Conservation (phyloP, 2,113 vertebrate genomes). For the Chloroceryle aenea region DNA sequence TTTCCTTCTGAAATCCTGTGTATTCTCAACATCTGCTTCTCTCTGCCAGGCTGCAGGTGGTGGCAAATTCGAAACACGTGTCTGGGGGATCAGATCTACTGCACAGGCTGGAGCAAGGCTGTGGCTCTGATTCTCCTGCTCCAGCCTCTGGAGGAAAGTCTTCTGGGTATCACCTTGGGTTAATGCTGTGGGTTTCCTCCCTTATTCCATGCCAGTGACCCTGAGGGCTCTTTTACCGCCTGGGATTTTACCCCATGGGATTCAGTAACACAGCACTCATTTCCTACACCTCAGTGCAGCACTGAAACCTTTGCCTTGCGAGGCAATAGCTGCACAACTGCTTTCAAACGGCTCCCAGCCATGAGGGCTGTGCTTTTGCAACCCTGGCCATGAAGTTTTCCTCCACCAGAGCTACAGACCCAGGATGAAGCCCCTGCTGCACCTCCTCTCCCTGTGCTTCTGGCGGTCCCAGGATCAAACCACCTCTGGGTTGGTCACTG, state of each 20-base stretch:
- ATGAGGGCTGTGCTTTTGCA: background rate
- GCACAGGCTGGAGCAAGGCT: background rate
- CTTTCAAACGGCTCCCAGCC: background rate
- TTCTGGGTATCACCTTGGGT: background rate
- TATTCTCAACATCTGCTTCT: background rate
- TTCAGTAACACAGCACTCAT: fast-evolving
- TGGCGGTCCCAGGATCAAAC: background rate
- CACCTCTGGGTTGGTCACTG: fast-evolving
- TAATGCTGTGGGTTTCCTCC: background rate
- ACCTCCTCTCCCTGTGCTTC: fast-evolving
- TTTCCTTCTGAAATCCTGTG: background rate
- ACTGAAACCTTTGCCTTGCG: background rate
- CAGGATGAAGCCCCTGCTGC: fast-evolving
- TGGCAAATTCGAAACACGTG: background rate
- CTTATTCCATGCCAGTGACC: background rate
- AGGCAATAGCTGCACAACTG: fast-evolving
- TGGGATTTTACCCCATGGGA: fast-evolving
- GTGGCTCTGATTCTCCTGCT: background rate
- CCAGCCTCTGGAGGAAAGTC: background rate
- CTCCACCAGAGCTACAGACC: background rate
- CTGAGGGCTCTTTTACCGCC: background rate
- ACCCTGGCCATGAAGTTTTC: background rate
- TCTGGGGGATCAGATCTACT: background rate
- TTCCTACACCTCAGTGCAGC: background rate
- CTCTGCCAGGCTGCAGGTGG: background rate